Conservation (phyloP, 2,888 invertebrate genomes). For the Lottia scabra region DNA sequence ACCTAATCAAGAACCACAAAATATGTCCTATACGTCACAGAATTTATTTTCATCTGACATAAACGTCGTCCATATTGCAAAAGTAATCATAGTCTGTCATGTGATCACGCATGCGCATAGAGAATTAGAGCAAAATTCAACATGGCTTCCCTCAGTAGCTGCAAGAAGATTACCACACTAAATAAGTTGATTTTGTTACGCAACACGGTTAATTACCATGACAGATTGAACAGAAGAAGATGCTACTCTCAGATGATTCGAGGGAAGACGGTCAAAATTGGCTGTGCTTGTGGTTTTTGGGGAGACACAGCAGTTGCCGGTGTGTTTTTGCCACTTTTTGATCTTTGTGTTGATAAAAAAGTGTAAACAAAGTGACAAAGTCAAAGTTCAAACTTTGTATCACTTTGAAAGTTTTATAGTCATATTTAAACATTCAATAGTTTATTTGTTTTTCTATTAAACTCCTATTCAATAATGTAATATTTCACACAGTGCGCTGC, state of each 20-base stretch:
- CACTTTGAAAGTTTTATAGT: no score
- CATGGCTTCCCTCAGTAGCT: constrained; percentile 11
- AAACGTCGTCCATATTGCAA: constrained; percentile 54
- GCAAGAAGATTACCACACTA: neutral
- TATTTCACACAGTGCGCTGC: no score
- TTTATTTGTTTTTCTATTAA: no score
- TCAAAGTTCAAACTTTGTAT: neutral
- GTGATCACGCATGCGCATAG: constrained; percentile 50
- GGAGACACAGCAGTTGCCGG: constrained; percentile 72
- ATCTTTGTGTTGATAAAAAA: neutral
- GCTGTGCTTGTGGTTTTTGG: constrained; percentile 73
- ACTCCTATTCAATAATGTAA: no score
- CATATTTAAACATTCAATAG: no score
- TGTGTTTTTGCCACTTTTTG: constrained; percentile 40
- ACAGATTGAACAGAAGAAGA: neutral
- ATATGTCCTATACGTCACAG: neutral
- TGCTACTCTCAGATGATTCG: constrained; percentile 22
- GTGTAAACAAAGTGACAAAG: neutral
- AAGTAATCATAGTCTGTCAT: constrained; percentile 38
- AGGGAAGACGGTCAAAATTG: constrained; percentile 62
- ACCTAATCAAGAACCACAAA: neutral
- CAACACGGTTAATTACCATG: neutral
- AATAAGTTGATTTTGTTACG: neutral
- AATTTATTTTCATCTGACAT: neutral
- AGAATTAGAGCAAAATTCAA: constrained; percentile 11